A percentile compares a stretch with the other conserved stretches of the same genome.
Conservation (phyloP, 2,888 invertebrate genomes). For the Brachyopa scutellaris region DNA sequence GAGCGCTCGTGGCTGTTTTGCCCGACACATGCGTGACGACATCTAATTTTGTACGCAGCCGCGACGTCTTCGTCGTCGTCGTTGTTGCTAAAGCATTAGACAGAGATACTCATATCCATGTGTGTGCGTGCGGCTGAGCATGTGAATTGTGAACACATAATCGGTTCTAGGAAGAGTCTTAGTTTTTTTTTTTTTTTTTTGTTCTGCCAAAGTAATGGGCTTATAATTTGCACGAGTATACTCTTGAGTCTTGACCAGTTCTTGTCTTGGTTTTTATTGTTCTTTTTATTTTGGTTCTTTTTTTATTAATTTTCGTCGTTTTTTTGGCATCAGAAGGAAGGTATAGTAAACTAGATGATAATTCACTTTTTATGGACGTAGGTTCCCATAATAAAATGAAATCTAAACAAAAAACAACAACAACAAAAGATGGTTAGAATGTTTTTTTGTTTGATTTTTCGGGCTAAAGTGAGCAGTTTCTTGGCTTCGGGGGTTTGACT, state of each 20-base stretch:
- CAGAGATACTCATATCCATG: slow-evolving; percentile 8
- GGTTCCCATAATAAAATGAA: slow-evolving; percentile 38
- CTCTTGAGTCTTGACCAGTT: slow-evolving; percentile 40
- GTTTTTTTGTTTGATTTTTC: background rate
- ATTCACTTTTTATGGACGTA: slow-evolving; percentile 20
- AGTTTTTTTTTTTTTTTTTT: slow-evolving; percentile 13
- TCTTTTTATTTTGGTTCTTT: background rate
- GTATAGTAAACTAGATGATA: slow-evolving; percentile 40
- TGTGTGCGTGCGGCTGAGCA: slow-evolving; percentile 10
- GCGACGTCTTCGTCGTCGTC: background rate
- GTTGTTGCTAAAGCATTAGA: background rate
- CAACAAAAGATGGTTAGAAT: background rate
- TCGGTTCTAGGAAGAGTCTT: slow-evolving; percentile 49
- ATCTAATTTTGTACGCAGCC: slow-evolving; percentile 39
- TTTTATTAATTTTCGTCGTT: background rate
- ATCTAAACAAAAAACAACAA: background rate
- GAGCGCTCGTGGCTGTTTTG: slow-evolving; percentile 11
- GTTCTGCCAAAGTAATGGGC: slow-evolving; percentile 48
- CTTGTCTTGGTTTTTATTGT: background rate
- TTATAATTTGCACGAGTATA: slow-evolving; percentile 55
- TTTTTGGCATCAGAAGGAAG: background rate
- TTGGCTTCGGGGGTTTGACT: background rate
- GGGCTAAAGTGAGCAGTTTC: background rate
- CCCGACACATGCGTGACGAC: slow-evolving; percentile 49
- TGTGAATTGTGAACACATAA: slow-evolving; percentile 38